phyloP scores from a whole-genome alignment of 1,140 invertebrate species.

The Conus ventricosus region DNA sequence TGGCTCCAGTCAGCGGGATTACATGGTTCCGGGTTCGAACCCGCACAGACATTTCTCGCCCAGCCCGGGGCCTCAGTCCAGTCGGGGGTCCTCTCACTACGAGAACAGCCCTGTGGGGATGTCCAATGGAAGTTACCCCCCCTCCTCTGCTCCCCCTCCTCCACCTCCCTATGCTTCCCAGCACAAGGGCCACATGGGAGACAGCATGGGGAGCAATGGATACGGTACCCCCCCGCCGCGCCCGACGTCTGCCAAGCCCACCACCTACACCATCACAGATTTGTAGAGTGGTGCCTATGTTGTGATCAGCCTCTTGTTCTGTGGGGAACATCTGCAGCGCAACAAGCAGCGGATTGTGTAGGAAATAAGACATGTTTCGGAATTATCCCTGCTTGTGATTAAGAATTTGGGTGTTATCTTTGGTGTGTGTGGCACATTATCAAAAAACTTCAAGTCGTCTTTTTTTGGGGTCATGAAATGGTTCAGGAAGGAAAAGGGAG shows the following conservation, averaged over 20 bases:
- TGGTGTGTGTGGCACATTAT: too few relatives aligned
- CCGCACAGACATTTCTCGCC: neutral
- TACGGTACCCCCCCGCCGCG: slow-evolving; percentile 25
- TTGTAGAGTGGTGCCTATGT: neutral
- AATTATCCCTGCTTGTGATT: too few relatives aligned
- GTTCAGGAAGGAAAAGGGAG: too few relatives aligned
- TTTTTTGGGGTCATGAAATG: too few relatives aligned
- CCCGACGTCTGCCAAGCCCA: slow-evolving; percentile 21
- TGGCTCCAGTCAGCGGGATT: neutral
- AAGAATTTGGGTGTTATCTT: too few relatives aligned
- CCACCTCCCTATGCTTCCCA: slow-evolving; percentile 17
- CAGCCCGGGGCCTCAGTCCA: neutral
- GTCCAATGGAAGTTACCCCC: slow-evolving; percentile 16
- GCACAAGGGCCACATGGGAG: neutral
- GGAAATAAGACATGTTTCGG: too few relatives aligned
- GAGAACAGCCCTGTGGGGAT: neutral
- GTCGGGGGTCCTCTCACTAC: slow-evolving; percentile 13
- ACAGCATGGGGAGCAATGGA: neutral
- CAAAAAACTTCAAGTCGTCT: too few relatives aligned
- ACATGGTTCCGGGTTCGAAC: neutral
- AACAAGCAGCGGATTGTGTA: too few relatives aligned
- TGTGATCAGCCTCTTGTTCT: too few relatives aligned
- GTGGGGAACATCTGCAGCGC: too few relatives aligned
- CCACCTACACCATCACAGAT: slow-evolving; percentile 35
- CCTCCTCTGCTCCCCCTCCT: slow-evolving; percentile 13